Base-by-base conservation (phyloP, 2,888 invertebrate genomes). In the Epistrophella euchroma region DNA sequence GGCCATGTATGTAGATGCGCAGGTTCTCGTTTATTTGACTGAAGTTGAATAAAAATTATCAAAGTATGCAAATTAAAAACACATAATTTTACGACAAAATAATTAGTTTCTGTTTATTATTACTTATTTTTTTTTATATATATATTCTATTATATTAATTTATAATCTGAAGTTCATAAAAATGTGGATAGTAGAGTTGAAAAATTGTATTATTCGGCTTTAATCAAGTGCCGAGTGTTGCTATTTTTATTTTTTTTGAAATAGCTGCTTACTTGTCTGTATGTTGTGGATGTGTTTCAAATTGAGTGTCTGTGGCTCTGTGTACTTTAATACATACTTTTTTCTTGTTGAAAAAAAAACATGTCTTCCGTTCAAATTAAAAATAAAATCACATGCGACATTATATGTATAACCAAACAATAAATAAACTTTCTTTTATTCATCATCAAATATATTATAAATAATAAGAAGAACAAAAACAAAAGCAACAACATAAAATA, bases 51-150 rank as follows among this genome's bases (percentile, higher is more conserved):
- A 37, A 4, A 37, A 37, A 37, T 0, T 13, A 37, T 40, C 40
- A 40, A 7, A n/a, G 3, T n/a, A 50, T 6, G n/a, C 25, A 47
- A 66, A 76, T 37, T 17, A 9, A 72, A 50, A 4, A 40, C 7
- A 55, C 11, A n/a, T 25, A 58, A 19, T 68, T 75, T 75, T 79
- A 84, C 84, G 79, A 84, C 79, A 84, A 84, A 84, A 84, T 84
- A 84, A 72, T 84, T 84, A 79, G 43, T 71, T 79, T 75, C 64
- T 71, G 79, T 79, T 56, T 56, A 56, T 56, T 84, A 71, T 79
- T 79, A 55, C 25, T 64, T 56, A 4, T 17, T 64, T 66, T 32
- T 47, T 32, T 47, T 0, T 43, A 28, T 66, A 7, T 56, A 32
- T 55, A 2, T 28, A 28, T 73, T 37, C 25, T 66, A 62, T 32